Conservation (phyloP, 1,140 invertebrate genomes). For the Daktulosphaira vitifoliae region DNA sequence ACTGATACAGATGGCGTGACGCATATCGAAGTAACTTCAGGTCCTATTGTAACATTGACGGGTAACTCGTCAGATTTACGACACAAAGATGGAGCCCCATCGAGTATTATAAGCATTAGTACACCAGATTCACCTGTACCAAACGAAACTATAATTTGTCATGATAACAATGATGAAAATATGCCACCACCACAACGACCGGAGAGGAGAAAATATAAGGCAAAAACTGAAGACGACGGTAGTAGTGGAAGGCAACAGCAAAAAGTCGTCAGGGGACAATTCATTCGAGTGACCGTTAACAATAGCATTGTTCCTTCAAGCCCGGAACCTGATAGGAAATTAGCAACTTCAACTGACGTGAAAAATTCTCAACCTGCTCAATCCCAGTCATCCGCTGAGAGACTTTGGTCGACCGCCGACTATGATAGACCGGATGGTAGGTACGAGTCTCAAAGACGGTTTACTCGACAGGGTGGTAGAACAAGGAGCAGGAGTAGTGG, state of each 20-base stretch:
- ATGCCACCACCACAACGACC: constrained; percentile 36
- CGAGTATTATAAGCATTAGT: constrained; percentile 40
- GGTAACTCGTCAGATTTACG: too few relatives aligned
- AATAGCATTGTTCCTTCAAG: constrained; percentile 1
- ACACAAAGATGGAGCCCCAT: constrained; percentile 29
- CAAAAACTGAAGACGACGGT: not conserved
- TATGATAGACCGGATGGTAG: constrained; percentile 17
- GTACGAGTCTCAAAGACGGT: constrained; percentile 1
- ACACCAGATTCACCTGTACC: constrained; percentile 36
- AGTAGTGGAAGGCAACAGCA: constrained; percentile 14
- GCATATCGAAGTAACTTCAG: constrained; percentile 39
- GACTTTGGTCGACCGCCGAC: constrained; percentile 19
- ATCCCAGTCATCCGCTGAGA: not conserved
- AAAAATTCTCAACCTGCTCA: not conserved
- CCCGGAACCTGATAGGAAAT: not conserved
- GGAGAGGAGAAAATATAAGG: constrained; percentile 35
- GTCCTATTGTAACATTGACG: not conserved
- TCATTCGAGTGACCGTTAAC: constrained; percentile 36
- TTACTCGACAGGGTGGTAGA: constrained; percentile 18
- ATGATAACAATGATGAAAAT: constrained; percentile 8
- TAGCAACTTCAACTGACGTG: not conserved
- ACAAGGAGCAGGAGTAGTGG: not conserved
- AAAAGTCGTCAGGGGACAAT: constrained; percentile 38
- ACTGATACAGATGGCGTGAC: constrained; percentile 39
- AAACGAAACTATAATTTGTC: constrained; percentile 23